A percentile compares a stretch with the other conserved stretches of the same genome.
These are phyloP conservation scores for Callorhinus ursinus DNA, from an alignment of 2,113 vertebrate genomes.

Conservation along the genomic window DNA sequence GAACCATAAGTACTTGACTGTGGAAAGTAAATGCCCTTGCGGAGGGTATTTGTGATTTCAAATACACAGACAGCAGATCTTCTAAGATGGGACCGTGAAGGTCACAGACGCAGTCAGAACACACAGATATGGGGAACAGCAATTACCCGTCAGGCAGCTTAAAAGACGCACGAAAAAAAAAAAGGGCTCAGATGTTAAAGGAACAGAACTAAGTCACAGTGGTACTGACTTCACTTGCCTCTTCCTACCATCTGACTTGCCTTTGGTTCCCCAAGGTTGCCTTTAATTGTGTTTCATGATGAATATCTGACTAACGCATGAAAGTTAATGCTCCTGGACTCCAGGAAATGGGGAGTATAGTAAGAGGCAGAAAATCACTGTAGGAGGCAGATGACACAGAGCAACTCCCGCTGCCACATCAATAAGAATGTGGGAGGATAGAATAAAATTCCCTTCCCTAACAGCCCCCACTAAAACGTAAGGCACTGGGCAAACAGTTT, in stretches of 20 bases:
- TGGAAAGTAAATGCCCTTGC: not conserved
- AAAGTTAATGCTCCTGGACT: not conserved
- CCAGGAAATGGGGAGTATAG: fast-evolving
- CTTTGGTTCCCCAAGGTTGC: not conserved
- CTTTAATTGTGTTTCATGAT: not conserved
- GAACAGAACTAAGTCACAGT: not conserved
- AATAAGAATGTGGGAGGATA: not conserved
- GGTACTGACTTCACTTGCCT: no score
- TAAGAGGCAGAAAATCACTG: not conserved
- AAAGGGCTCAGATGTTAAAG: not conserved
- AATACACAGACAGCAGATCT: not conserved
- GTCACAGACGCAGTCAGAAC: not conserved
- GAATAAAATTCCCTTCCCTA: not conserved
- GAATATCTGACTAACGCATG: fast-evolving
- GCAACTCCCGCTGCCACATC: not conserved
- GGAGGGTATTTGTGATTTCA: not conserved
- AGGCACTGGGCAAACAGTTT: not conserved
- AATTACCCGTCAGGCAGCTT: not conserved
- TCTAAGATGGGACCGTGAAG: not conserved
- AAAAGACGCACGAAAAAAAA: not conserved
- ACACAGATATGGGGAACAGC: not conserved
- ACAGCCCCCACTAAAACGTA: not conserved
- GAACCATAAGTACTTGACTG: not conserved
- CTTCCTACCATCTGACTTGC: not conserved
- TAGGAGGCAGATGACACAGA: fast-evolving